Evolutionary conservation across 2,797 vertebrate genomes (phyloP).

Genomic region (Carapus acus): DNA sequence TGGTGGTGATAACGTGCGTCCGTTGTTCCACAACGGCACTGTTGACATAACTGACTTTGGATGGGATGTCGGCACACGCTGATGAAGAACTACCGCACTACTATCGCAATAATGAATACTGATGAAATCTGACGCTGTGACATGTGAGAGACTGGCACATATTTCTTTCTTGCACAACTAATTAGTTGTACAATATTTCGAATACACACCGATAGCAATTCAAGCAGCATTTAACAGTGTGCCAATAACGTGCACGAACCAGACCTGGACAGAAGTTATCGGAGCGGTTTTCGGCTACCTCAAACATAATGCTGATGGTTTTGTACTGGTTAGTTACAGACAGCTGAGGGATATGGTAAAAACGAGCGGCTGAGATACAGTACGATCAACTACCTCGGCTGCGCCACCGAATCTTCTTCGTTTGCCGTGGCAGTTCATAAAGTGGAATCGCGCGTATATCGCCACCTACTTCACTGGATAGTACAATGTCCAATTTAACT

Average conservation of each 20-base stretch:
- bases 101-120: not conserved
- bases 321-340: conserved; percentile 22
- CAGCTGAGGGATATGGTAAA: not conserved
- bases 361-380: not conserved
- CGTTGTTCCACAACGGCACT: not conserved
- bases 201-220: no score
- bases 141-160: not conserved
- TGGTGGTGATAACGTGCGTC: not conserved
- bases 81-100: no score
- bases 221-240: conserved; percentile 7
- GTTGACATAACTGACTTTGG: not conserved
- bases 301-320: conserved; percentile 42
- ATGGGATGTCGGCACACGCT: conserved; percentile 15
- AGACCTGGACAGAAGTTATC: not conserved
- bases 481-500: not conserved
- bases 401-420: conserved; percentile 24
- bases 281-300: conserved; percentile 44
- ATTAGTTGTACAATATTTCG: no score
- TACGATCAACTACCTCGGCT: not conserved
- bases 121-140: not conserved
- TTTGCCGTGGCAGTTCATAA: not conserved
- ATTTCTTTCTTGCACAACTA: not conserved
- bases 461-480: not conserved
- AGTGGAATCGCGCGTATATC: not conserved
- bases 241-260: conserved; percentile 10